Base-by-base conservation (phyloP, 2,888 invertebrate genomes). In the Sicus ferrugineus region DNA sequence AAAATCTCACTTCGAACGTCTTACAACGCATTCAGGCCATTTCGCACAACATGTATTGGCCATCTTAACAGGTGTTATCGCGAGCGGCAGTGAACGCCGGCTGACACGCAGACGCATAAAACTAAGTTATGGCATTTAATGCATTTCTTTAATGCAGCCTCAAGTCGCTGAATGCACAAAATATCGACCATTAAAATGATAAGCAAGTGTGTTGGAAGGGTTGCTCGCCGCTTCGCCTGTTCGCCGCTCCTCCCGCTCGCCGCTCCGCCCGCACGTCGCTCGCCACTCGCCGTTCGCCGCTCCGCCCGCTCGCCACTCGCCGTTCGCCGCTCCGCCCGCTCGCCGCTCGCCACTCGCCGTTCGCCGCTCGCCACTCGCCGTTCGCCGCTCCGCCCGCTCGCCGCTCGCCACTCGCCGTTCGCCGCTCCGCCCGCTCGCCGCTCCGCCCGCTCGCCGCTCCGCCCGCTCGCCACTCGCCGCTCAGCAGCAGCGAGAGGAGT, bases 121-220 rank as follows among this genome's bases (percentile, higher is more conserved):
- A 72, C 74, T 73, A 75, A 75, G 72, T 75, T 75, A 75, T 74
- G 72, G 73, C 75, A 73, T 74, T 75, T 73, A 75, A 74, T 73
- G 75, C 75, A 75, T 75, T 75, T 73, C 72, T 72, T 73, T 75
- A 75, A 75, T 75, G 75, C 74, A 75, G 70, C 72, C 74, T 74
- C 73, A 73, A 73, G 72, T 72, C 71, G 73, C 69, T 73, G 59
- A 74, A 72, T 69, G 68, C 68, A 63, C 69, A 62, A 68, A 58
- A 65, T 69, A 69, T 69, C 50, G 61, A 5, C 65, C 69, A 69
- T 69, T 69, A 69, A 65, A 48, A 48, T 69, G 69, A 69, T 69
- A 69, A 66, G 50, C 46, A 46, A 54, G 30, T 61, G 19, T 23
- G 50, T 38, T 16, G 16, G 16, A 42, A 42, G 11, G 11, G 11